phyloP scores from a whole-genome alignment of 2,113 vertebrate genomes.

The Alosa alosa region DNA sequence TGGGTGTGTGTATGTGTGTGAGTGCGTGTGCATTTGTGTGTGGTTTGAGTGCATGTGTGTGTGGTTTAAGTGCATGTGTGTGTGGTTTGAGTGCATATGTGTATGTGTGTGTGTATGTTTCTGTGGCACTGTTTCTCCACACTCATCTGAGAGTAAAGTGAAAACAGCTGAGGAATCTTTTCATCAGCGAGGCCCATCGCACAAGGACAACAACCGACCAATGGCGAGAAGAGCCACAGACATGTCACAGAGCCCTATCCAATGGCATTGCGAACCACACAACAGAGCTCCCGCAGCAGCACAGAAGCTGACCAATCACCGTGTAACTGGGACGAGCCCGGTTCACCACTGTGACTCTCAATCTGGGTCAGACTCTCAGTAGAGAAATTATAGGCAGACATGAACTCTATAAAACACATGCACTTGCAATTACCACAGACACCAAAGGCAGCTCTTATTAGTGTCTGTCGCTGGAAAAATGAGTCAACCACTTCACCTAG shows the following conservation, averaged over 20 bases:
- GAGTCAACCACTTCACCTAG: not conserved
- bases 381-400: not conserved
- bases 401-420: constrained; percentile 19
- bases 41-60: constrained; percentile 7
- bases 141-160: constrained; percentile 63
- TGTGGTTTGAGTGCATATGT: not conserved
- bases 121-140: constrained; percentile 41
- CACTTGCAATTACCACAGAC: constrained; percentile 10
- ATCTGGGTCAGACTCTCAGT: constrained; percentile 26
- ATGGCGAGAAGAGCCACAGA: constrained; percentile 47
- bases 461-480: not conserved
- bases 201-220: constrained; percentile 52
- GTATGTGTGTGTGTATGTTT: not conserved
- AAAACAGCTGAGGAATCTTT: constrained; percentile 77
- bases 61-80: not conserved
- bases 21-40: not conserved
- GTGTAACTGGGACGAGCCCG: not conserved
- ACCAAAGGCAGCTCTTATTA: not conserved
- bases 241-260: constrained; percentile 27
- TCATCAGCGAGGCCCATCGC: constrained; percentile 56
- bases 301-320: constrained; percentile 29
- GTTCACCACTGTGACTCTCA: not conserved
- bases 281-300: constrained; percentile 3
- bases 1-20: not conserved
- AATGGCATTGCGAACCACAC: constrained; percentile 23